Evolutionary conservation across 2,113 vertebrate genomes (phyloP), one percentile per base, ranked within the genome.

Genomic region (Xiphophorus hellerii): DNA sequence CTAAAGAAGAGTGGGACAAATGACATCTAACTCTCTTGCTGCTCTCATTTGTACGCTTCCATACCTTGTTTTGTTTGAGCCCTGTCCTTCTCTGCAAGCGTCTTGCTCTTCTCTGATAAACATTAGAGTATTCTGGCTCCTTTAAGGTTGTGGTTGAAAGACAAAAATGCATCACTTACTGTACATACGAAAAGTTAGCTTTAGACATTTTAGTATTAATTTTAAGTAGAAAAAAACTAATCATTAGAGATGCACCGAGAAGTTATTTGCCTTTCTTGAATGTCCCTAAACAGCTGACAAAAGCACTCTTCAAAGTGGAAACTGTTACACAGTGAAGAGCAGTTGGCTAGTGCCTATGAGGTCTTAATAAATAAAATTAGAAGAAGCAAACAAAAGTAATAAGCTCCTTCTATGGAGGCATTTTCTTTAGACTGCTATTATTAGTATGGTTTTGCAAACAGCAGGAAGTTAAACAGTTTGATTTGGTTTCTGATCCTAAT

Each of bases 71-170:
- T 93, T 94, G 94, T 94, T 95, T 33, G 95, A 94, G 91, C 94
- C 95, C 94, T 95, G 95, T 92, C 94, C 93, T 85, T 95, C 94
- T 94, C 93, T 95, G 94, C 93, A 95, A 88, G 90, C 90, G 89
- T 94, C 94, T 84, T 92, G 94, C 88, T 95, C 94, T 65, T 94
- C 94, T 94, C 94, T 95, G 86, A 95, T 94, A 94, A 94, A 95
- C 95, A 95, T 95, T 92, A 95, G 93, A 92, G 94, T 94, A 94
- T 95, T 95, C 92, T 93, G 94, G 94, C 93, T 95, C 94, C 95
- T 95, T 95, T 91, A 81, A 87, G 90, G 90, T 90, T 69, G 82
- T 91, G 87, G 87, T 95, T 90, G 86, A 85, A 92, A 95, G 86
- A 94, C 90, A 94, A 95, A 90, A 95, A 89, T 84, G 86, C 66